Conservation (phyloP, 2,888 invertebrate species). For the Drosophila anceps region DNA sequence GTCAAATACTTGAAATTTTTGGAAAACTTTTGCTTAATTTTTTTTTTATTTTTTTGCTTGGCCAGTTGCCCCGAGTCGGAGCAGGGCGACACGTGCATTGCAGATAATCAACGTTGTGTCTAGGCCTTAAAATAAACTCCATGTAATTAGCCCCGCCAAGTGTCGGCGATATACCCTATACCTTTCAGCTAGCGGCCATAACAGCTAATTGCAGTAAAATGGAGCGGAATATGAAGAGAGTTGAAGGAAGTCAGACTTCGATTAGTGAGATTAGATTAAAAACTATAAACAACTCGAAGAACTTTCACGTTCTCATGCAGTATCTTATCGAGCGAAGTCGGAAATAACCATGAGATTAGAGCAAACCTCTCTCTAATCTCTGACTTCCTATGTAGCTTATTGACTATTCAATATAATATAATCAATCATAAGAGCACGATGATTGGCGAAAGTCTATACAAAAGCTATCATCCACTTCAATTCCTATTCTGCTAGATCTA, state of each 20-base stretch:
- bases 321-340: too few relatives aligned
- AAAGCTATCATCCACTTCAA: neutral
- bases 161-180: constrained; percentile 31
- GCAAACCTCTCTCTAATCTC: too few relatives aligned
- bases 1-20: constrained; percentile 58
- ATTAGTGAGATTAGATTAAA: neutral
- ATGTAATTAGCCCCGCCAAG: constrained; percentile 79
- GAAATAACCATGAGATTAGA: too few relatives aligned
- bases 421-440: too few relatives aligned
- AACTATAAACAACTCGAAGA: neutral
- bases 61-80: constrained; percentile 37
- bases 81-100: constrained; percentile 70
- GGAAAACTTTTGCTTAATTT: constrained; percentile 40
- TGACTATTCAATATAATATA: too few relatives aligned
- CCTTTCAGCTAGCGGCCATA: neutral
- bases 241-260: neutral
- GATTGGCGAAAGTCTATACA: too few relatives aligned
- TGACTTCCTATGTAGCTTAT: too few relatives aligned
- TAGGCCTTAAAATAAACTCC: constrained; percentile 80
- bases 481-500: neutral
- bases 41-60: constrained; percentile 19
- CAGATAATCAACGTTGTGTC: constrained; percentile 79
- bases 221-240: neutral
- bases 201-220: neutral
- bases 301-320: too few relatives aligned